Conservation (phyloP, 2,797 vertebrate species). For the Alectoris magna region DNA sequence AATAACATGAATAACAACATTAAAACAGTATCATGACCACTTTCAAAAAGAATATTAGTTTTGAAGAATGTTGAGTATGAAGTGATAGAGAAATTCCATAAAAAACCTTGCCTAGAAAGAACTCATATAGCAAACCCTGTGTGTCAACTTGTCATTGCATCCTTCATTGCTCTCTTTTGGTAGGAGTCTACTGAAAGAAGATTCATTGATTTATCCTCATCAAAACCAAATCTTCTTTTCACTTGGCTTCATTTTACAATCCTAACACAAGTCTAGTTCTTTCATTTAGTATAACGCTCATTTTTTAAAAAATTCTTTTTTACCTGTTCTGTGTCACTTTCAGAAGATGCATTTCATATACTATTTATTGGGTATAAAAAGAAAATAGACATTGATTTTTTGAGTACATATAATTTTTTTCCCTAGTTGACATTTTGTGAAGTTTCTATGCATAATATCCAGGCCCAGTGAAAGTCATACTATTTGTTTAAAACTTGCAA, state of each 20-base stretch:
- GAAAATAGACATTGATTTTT: conserved; percentile 27
- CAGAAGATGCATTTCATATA: neutral
- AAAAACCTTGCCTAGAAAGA: neutral
- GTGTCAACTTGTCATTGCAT: neutral
- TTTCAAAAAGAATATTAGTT: neutral
- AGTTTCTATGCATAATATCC: neutral
- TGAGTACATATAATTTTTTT: neutral
- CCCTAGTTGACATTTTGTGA: neutral
- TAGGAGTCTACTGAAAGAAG: neutral
- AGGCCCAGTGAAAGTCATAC: neutral
- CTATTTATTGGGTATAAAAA: conserved; percentile 1
- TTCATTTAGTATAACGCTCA: neutral
- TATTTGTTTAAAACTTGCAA: neutral
- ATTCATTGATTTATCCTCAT: neutral
- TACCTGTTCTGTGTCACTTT: neutral
- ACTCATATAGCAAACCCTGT: accelerated
- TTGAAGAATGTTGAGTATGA: neutral
- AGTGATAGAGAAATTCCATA: neutral
- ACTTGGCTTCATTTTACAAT: neutral
- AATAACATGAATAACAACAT: neutral
- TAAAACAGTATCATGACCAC: neutral
- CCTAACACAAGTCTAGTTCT: neutral
- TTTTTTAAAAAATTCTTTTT: neutral
- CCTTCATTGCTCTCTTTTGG: neutral
- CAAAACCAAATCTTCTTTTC: neutral